Base-by-base conservation (phyloP, 2,888 invertebrate genomes). In the Laspeyria flexula region DNA sequence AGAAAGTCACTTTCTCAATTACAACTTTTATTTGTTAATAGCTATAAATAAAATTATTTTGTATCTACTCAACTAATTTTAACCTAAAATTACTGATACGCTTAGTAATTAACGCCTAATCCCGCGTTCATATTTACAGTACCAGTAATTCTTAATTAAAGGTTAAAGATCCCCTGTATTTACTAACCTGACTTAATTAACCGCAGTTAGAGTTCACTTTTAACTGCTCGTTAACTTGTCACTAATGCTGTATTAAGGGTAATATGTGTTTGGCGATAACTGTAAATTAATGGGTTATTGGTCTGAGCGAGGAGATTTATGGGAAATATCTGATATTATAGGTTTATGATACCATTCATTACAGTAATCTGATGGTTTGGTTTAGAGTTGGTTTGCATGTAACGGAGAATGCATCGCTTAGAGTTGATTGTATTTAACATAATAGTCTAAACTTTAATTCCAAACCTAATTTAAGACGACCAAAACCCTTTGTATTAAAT, bases 151-250 rank as follows among this genome's bases (percentile, higher is more conserved):
- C 18, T 5, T 34, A 34, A 34, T 34, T 7, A 21, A 37, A 34
- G 23, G 18, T 37, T 21, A 37, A 37, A 37, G 37, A 37, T 21
- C 21, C 11, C 12, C n/a, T 3, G n/a, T 41, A 30, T 45, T 37
- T 12, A 44, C 35, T 35, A 25, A 48, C 48, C 37, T 37, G 10
- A 30, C 31, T 45, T 51, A 45, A 45, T 51, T 41, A 51, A 31
- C 18, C 13, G 37, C 35, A n/a, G 35, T 41, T 50, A 31, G 37
- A 45, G 41, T 31, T 51, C 41, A 16, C 31, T 41, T 42, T 43
- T 51, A 51, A 41, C 41, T 16, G 45, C 6, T 45, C 41, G 27
- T 51, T 51, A 51, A 48, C 4, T 37, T 45, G 51, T 51, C 51
- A 42, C 51, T 41, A 37, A 31, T 41, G 30, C 34, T 23, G 41